phyloP scores from a whole-genome alignment of 2,113 vertebrate genomes.

The Pogona vitticeps region DNA sequence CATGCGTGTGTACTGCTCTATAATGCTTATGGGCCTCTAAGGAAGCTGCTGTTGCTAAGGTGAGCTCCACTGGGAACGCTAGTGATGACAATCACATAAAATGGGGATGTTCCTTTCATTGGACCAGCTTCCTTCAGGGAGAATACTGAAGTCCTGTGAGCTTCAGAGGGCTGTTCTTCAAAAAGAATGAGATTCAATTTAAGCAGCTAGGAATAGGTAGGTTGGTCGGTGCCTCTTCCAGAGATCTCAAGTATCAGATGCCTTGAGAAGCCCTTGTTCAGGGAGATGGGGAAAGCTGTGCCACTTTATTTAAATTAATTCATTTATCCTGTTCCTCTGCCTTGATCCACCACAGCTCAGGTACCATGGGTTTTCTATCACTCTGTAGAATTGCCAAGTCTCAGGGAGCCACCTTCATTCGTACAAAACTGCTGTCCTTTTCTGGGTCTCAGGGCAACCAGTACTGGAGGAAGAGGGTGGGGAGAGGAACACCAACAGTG shows the following conservation, averaged over 20 bases:
- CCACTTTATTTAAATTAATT: slow-evolving; percentile 18
- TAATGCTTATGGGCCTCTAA: not conserved
- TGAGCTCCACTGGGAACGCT: not conserved
- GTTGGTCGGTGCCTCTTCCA: not conserved
- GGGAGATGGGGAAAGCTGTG: not conserved
- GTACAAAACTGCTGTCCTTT: too few relatives aligned
- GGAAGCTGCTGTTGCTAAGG: not conserved
- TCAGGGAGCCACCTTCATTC: too few relatives aligned
- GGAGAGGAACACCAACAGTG: too few relatives aligned
- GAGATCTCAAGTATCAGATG: not conserved
- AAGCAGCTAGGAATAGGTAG: not conserved
- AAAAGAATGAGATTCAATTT: not conserved
- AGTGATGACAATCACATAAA: not conserved
- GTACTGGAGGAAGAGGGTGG: too few relatives aligned
- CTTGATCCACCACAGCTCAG: too few relatives aligned
- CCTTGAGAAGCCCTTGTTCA: not conserved
- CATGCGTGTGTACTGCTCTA: not conserved
- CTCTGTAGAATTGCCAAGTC: not conserved
- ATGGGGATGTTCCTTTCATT: not conserved
- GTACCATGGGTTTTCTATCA: not conserved
- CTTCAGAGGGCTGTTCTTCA: slow-evolving; percentile 15
- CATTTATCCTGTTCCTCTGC: not conserved
- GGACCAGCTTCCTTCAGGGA: not conserved
- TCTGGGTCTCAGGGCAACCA: too few relatives aligned
- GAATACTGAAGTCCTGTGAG: not conserved